Conservation (phyloP, 2,113 vertebrate genomes). For the Calidris pygmaea region DNA sequence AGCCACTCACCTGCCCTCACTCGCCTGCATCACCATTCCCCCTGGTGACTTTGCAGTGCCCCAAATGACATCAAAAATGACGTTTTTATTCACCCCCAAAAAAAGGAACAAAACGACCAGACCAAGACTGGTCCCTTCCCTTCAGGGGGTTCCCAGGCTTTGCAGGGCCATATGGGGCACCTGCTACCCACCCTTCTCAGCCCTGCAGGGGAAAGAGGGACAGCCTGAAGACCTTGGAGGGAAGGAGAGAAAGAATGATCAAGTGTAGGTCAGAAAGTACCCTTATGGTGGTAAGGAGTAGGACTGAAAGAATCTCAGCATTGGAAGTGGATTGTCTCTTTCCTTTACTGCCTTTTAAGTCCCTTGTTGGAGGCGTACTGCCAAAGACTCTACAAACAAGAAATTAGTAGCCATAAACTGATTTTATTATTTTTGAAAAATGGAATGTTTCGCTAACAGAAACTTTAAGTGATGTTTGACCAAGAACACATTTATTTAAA, state of each 20-base stretch:
- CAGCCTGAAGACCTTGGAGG: too few species aligned
- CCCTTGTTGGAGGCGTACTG: fast-evolving
- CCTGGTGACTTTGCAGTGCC: too few species aligned
- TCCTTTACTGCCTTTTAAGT: neutral
- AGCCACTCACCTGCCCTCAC: too few species aligned
- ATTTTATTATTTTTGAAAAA: conserved; percentile 72
- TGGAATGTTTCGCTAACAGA: conserved; percentile 74
- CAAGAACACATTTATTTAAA: conserved; percentile 46
- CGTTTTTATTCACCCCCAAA: too few species aligned
- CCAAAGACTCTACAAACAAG: neutral
- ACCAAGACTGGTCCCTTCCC: too few species aligned
- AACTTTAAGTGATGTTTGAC: conserved; percentile 50
- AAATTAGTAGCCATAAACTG: conserved; percentile 32
- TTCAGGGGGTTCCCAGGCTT: too few species aligned
- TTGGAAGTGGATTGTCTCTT: neutral
- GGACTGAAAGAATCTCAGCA: neutral
- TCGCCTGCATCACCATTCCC: too few species aligned
- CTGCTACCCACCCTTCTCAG: neutral
- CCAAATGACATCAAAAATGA: too few species aligned
- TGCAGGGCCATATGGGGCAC: neutral
- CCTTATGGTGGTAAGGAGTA: neutral
- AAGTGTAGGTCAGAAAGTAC: too few species aligned
- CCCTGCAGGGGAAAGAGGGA: neutral
- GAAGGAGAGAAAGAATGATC: neutral
- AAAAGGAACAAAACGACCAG: too few species aligned